Evolutionary conservation across 1,140 invertebrate genomes (phyloP).

Genomic region (Scaptodrosophila lebanonensis): DNA sequence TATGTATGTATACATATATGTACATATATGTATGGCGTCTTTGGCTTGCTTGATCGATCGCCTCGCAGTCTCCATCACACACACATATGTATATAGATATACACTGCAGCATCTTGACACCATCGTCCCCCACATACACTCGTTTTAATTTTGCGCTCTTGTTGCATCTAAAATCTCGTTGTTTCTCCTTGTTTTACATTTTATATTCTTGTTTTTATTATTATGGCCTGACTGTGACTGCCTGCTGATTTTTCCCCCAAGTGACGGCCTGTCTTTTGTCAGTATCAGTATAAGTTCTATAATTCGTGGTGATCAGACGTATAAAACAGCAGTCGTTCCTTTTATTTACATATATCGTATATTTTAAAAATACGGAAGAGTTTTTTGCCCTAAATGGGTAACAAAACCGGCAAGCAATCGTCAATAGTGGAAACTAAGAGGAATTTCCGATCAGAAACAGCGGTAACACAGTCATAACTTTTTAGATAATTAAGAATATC

Average conservation of each 20-base stretch:
- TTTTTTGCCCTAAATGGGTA: constrained; percentile 38
- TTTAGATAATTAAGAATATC: too few relatives aligned
- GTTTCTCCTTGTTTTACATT: constrained; percentile 24
- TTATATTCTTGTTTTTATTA: constrained; percentile 24
- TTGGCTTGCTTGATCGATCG: constrained; percentile 19
- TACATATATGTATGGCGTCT: constrained; percentile 2
- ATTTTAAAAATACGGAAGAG: neutral
- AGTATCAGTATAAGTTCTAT: constrained; percentile 41
- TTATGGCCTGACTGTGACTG: constrained; percentile 22
- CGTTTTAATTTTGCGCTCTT: neutral
- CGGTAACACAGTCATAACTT: too few relatives aligned
- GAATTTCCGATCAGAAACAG: constrained; percentile 13
- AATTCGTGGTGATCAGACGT: constrained; percentile 34
- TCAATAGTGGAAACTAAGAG: constrained; percentile 6
- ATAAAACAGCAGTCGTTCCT: constrained; percentile 16
- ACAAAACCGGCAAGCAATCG: constrained; percentile 39
- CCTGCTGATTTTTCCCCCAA: constrained; percentile 4
- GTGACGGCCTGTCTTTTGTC: constrained; percentile 8
- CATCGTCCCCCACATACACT: neutral
- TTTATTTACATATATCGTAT: constrained; percentile 6
- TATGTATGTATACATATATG: neutral
- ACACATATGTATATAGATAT: neutral
- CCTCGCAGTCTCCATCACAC: neutral
- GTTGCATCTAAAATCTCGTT: constrained; percentile 18
- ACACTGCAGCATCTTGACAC: neutral